Evolutionary conservation across 2,113 vertebrate genomes (phyloP).

Genomic region (Nanorana parkeri): DNA sequence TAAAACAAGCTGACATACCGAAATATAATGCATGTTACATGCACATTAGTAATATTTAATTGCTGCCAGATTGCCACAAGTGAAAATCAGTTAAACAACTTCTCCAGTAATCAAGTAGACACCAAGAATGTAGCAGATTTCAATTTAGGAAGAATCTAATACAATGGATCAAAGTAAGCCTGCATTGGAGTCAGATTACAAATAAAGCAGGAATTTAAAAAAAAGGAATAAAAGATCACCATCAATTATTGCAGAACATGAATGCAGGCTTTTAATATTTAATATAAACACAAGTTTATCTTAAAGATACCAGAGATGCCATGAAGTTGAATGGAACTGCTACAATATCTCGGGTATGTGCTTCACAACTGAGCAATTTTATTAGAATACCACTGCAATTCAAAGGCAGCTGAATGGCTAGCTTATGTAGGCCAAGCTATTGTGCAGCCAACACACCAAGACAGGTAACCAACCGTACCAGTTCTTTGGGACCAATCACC

Average conservation of each 20-base stretch:
- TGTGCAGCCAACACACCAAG: constrained; percentile 56
- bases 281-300: not conserved
- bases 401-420: constrained; percentile 47
- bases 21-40: constrained; percentile 40
- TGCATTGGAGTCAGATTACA: constrained; percentile 19
- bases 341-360: constrained; percentile 6
- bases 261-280: not conserved
- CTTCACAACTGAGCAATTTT: constrained; percentile 12
- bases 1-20: constrained; percentile 47
- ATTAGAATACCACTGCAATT: constrained; percentile 44
- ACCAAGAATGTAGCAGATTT: not conserved
- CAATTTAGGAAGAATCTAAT: not conserved
- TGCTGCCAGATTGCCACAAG: constrained; percentile 16
- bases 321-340: constrained; percentile 4
- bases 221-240: too few species aligned
- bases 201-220: too few species aligned
- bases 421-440: constrained; percentile 54
- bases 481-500: constrained; percentile 74
- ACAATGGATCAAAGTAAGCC: not conserved
- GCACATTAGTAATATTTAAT: constrained; percentile 44
- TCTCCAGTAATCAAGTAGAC: not conserved
- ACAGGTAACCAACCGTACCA: constrained; percentile 69
- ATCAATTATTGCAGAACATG: not conserved
- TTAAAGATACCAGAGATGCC: not conserved
- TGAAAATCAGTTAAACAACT: not conserved